phyloP scores from a whole-genome alignment of 2,888 invertebrate genomes.

The Drosophila nigritarsus region DNA sequence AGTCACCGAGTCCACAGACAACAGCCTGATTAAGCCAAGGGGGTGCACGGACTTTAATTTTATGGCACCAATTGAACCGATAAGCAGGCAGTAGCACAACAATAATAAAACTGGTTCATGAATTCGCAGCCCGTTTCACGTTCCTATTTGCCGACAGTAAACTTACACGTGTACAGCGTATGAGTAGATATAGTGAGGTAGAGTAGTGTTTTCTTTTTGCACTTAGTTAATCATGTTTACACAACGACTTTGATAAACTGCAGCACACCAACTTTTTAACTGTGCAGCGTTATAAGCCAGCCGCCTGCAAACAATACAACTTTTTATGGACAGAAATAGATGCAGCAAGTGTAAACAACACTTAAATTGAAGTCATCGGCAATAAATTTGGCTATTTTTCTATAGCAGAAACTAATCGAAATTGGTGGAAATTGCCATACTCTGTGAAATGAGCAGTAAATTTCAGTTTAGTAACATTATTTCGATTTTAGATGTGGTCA shows the following conservation, averaged over 20 bases:
- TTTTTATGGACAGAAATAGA: slow-evolving; percentile 41
- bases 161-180: slow-evolving; percentile 25
- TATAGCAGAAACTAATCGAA: slow-evolving; percentile 33
- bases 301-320: background rate
- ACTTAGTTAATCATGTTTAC: slow-evolving; percentile 10
- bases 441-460: slow-evolving; percentile 9
- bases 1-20: slow-evolving; percentile 22
- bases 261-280: slow-evolving; percentile 11
- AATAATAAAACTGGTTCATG: slow-evolving; percentile 45
- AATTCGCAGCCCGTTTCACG: slow-evolving; percentile 42
- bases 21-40: background rate
- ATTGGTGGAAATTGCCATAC: slow-evolving; percentile 30
- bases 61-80: slow-evolving; percentile 52
- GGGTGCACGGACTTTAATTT: slow-evolving; percentile 16
- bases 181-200: background rate
- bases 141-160: slow-evolving; percentile 47
- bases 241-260: slow-evolving; percentile 15
- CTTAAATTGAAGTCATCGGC: slow-evolving; percentile 24
- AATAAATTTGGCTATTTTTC: slow-evolving; percentile 16
- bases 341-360: slow-evolving; percentile 38
- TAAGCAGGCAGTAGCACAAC: slow-evolving; percentile 30
- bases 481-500: background rate
- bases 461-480: background rate
- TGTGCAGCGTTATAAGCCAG: slow-evolving; percentile 9
- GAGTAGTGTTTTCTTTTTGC: background rate